Conservation (phyloP, 2,797 vertebrate species). For the Clarias platycephalus region DNA sequence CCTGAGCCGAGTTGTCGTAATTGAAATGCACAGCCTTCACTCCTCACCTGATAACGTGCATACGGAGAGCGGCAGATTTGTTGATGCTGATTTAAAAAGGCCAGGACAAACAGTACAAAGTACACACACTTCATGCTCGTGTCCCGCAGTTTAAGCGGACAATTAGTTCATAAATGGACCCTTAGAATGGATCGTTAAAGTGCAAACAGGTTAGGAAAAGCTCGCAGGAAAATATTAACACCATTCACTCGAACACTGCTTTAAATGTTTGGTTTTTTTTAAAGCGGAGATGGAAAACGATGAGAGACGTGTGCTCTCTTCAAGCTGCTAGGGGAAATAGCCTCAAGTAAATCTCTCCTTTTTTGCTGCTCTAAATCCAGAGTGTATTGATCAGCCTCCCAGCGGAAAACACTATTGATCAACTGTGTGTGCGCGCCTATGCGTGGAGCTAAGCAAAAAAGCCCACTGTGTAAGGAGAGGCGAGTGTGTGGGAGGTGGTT, state of each 20-base stretch:
- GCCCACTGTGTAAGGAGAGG: conserved; percentile 51
- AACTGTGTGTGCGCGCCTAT: conserved; percentile 37
- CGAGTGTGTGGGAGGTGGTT: conserved; percentile 34
- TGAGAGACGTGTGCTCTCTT: conserved; percentile 24
- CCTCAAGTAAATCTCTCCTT: conserved; percentile 57
- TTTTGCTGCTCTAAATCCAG: conserved; percentile 64
- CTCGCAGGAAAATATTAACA: background rate
- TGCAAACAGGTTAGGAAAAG: conserved; percentile 4
- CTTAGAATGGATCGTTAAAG: conserved; percentile 17
- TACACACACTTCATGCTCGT: conserved; percentile 8
- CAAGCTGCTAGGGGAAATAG: conserved; percentile 54
- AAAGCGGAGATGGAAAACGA: background rate
- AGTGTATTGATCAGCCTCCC: conserved; percentile 67
- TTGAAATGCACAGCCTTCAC: conserved; percentile 37
- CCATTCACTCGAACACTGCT: background rate
- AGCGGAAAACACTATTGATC: conserved; percentile 66
- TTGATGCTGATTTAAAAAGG: background rate
- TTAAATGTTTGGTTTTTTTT: background rate
- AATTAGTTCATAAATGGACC: conserved; percentile 12
- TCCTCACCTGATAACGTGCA: conserved; percentile 27
- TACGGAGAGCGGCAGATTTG: conserved; percentile 23
- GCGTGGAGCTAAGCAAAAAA: conserved; percentile 22
- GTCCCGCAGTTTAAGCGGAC: conserved; percentile 30
- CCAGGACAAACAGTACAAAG: conserved; percentile 26
- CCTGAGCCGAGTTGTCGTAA: conserved; percentile 11